Percentiles rank a stretch among this genome's conserved stretches.
Conservation (phyloP, 2,113 vertebrate genomes). For the Probosciger aterrimus region DNA sequence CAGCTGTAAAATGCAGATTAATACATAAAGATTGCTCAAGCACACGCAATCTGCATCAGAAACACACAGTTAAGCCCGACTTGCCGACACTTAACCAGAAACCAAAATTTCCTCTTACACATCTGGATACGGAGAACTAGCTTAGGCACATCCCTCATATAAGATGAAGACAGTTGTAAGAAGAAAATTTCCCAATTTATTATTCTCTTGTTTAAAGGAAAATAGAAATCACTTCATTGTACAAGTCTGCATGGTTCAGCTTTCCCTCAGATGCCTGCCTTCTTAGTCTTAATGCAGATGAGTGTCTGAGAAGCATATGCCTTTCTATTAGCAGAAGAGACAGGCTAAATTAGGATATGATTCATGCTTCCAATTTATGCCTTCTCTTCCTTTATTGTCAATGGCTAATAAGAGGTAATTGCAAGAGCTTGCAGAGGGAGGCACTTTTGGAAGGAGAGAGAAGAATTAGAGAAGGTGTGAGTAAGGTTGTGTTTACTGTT, state of each 20-base stretch:
- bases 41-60: not conserved
- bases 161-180: not conserved
- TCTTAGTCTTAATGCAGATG: not conserved
- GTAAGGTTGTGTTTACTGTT: not conserved
- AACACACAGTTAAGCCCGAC: not conserved
- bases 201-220: not conserved
- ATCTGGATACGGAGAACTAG: not conserved
- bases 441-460: not conserved
- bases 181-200: not conserved
- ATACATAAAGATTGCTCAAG: not conserved
- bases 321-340: slow-evolving; percentile 25
- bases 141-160: not conserved
- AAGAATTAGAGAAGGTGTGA: not conserved
- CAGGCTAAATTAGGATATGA: slow-evolving; percentile 28
- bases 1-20: slow-evolving; percentile 2
- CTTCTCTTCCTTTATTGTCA: slow-evolving; percentile 37
- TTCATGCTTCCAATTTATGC: slow-evolving; percentile 44
- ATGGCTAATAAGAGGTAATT: slow-evolving; percentile 41
- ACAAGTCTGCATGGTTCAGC: not conserved
- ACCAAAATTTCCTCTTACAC: not conserved
- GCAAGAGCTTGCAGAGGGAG: not conserved
- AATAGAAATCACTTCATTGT: not conserved
- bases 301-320: not conserved
- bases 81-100: not conserved
- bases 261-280: not conserved